phyloP scores from a whole-genome alignment of 2,888 invertebrate species.

The Cheiracanthium punctorium region DNA sequence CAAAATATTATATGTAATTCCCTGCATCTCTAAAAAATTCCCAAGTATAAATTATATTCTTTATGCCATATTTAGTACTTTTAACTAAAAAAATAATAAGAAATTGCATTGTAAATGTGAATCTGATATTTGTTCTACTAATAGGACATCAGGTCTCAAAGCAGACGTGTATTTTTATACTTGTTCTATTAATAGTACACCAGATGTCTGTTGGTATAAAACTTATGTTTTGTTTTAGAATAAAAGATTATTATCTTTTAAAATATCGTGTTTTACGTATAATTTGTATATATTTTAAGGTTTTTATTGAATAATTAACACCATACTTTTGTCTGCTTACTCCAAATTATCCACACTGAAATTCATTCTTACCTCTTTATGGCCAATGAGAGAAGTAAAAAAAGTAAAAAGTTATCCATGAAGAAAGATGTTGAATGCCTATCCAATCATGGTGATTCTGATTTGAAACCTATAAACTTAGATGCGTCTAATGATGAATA shows the following conservation, averaged over 20 bases:
- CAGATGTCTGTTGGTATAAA: not conserved
- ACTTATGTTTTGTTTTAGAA: too few relatives aligned
- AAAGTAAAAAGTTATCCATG: conserved; percentile 1
- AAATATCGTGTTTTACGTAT: too few relatives aligned
- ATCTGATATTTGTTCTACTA: conserved; percentile 5
- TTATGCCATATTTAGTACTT: not conserved
- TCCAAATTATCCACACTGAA: not conserved
- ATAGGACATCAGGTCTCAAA: not conserved
- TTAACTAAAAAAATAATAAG: not conserved
- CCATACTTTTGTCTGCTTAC: not conserved
- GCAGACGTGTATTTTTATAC: not conserved
- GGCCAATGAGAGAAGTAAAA: not conserved
- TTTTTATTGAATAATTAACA: conserved; percentile 9
- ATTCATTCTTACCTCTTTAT: not conserved
- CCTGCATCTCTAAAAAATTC: not conserved
- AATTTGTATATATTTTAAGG: conserved; percentile 8
- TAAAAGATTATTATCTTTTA: too few relatives aligned
- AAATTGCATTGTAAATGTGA: not conserved
- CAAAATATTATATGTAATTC: not conserved
- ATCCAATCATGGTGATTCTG: not conserved
- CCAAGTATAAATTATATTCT: not conserved
- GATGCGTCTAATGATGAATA: not conserved
- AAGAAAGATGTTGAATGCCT: not conserved
- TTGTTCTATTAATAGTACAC: not conserved
- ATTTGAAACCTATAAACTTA: too few relatives aligned